Conservation (phyloP, 2,888 invertebrate species). For the Enchytraeus crypticus region DNA sequence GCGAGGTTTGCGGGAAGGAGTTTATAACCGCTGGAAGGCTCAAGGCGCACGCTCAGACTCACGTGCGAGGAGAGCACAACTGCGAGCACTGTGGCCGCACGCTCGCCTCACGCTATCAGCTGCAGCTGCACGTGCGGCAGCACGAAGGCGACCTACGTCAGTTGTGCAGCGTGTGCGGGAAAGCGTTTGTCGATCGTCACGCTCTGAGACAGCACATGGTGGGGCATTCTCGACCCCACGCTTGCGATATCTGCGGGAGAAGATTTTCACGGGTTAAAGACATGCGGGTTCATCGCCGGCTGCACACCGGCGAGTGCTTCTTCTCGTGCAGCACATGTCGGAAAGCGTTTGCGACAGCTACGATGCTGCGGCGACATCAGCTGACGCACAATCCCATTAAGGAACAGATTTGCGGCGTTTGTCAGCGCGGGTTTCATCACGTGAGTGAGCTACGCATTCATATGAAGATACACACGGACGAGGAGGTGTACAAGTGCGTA, state of each 20-base stretch:
- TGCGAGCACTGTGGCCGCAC: background rate
- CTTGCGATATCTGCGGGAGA: background rate
- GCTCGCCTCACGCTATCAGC: background rate
- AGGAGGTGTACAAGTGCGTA: background rate
- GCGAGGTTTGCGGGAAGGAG: background rate
- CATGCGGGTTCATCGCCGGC: background rate
- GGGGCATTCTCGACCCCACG: background rate
- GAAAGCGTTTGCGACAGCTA: background rate
- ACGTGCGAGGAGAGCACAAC: background rate
- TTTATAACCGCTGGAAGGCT: background rate
- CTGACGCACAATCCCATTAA: background rate
- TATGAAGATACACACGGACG: background rate
- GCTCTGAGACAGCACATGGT: background rate
- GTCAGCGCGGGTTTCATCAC: background rate
- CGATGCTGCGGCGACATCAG: background rate
- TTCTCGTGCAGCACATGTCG: background rate
- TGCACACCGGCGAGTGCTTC: background rate
- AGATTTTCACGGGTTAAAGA: background rate
- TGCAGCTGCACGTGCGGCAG: background rate
- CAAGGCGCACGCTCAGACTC: background rate
- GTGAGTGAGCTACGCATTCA: background rate
- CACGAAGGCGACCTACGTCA: background rate
- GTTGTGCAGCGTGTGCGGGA: background rate
- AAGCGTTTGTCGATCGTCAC: background rate
- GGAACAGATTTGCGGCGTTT: background rate